Evolutionary conservation across 2,888 invertebrate species (phyloP).

Genomic region (Andrena chrysosceles): DNA sequence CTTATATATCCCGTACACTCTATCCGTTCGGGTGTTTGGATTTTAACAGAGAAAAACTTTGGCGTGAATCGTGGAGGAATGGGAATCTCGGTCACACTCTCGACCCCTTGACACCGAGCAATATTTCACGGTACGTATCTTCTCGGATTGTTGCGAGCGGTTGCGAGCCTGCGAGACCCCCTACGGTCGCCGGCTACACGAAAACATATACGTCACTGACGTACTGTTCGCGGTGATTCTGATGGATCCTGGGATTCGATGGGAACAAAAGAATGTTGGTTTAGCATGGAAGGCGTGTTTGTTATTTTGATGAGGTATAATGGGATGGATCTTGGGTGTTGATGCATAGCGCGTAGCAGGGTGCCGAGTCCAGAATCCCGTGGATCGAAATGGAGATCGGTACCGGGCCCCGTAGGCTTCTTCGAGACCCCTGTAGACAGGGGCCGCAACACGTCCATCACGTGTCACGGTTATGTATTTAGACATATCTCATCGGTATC

Average conservation of each 20-base stretch:
- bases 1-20: too few relatives aligned
- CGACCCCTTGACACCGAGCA: slow-evolving; percentile 54
- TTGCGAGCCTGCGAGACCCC: slow-evolving; percentile 41
- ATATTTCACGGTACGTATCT: slow-evolving; percentile 62
- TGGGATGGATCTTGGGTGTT: slow-evolving; percentile 84
- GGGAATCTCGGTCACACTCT: slow-evolving; percentile 34
- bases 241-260: slow-evolving; percentile 81
- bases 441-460: slow-evolving; percentile 83
- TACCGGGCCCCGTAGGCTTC: slow-evolving; percentile 57
- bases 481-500: slow-evolving; percentile 81
- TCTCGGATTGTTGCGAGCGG: slow-evolving; percentile 50
- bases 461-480: slow-evolving; percentile 83
- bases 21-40: too few relatives aligned
- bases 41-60: background rate
- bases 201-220: slow-evolving; percentile 64
- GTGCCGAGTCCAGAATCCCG: slow-evolving; percentile 77
- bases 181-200: slow-evolving; percentile 51
- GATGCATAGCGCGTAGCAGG: slow-evolving; percentile 84
- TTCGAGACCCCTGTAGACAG: slow-evolving; percentile 80
- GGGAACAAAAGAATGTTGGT: slow-evolving; percentile 83
- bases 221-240: slow-evolving; percentile 77
- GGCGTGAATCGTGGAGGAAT: background rate
- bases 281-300: slow-evolving; percentile 82
- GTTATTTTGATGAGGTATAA: slow-evolving; percentile 84
- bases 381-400: slow-evolving; percentile 68